These are phyloP conservation scores for Peromyscus californicus DNA, from an alignment of 2,113 vertebrate species.

Conservation along the genomic window DNA sequence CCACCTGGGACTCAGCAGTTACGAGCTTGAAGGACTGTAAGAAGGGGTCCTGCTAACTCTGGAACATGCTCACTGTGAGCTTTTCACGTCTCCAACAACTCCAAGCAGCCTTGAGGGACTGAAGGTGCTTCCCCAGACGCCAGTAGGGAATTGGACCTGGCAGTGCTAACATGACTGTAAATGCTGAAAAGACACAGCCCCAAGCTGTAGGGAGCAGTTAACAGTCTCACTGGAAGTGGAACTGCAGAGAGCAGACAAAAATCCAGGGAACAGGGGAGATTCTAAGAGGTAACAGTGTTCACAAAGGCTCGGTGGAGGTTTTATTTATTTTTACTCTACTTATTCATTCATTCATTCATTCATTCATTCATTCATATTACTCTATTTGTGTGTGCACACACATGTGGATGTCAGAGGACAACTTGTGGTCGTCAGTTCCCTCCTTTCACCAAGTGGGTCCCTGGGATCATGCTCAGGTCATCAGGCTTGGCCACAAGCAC, in stretches of 20 bases:
- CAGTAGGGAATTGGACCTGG: slow-evolving; percentile 14
- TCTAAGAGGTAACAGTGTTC: not conserved
- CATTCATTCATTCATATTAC: too few species aligned
- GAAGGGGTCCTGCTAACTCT: slow-evolving; percentile 24
- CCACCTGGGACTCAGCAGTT: not conserved
- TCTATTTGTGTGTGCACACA: not conserved
- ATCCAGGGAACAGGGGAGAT: not conserved
- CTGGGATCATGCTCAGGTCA: not conserved
- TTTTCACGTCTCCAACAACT: not conserved
- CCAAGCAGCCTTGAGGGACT: not conserved
- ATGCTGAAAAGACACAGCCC: not conserved
- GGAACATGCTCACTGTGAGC: not conserved
- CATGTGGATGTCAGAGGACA: not conserved
- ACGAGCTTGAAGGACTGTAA: not conserved
- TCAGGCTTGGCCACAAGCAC: not conserved
- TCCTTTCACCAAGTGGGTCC: not conserved
- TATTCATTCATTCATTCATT: not conserved
- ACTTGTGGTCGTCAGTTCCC: not conserved
- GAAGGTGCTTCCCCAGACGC: not conserved
- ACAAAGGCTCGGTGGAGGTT: not conserved
- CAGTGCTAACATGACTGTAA: not conserved
- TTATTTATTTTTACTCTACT: not conserved
- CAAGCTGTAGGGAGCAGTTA: not conserved
- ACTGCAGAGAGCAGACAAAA: slow-evolving; percentile 20
- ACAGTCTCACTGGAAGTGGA: not conserved